These are phyloP conservation scores for Aphrophora alni DNA, from an alignment of 2,888 invertebrate genomes.

Conservation along the genomic window DNA sequence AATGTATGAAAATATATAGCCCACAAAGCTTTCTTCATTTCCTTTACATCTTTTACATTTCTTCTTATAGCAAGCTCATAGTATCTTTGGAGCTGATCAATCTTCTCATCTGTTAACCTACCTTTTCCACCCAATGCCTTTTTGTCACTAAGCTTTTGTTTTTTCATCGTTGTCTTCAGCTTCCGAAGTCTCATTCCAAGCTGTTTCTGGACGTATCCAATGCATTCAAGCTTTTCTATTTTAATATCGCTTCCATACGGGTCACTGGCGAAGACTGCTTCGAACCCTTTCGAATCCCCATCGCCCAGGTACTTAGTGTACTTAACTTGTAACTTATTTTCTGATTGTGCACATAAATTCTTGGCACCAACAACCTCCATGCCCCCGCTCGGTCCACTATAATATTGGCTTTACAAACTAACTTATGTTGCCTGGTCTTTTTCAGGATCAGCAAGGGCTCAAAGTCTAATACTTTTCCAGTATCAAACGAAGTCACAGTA, in stretches of 20 bases:
- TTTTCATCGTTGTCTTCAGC: too few species aligned
- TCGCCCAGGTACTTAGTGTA: constrained; percentile 33
- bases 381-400: constrained; percentile 40
- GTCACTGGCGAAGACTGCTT: not conserved
- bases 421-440: too few species aligned
- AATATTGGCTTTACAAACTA: too few species aligned
- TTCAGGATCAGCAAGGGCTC: too few species aligned
- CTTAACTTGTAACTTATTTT: too few species aligned
- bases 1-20: constrained; percentile 48
- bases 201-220: constrained; percentile 28
- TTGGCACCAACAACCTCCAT: constrained; percentile 44
- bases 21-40: constrained; percentile 50
- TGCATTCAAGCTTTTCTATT: constrained; percentile 26
- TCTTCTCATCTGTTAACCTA: constrained; percentile 46
- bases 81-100: constrained; percentile 48
- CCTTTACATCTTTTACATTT: constrained; percentile 43
- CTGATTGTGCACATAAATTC: too few species aligned
- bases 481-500: too few species aligned
- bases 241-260: constrained; percentile 38
- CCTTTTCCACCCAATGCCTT: constrained; percentile 43
- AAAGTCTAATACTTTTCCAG: too few species aligned
- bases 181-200: too few species aligned
- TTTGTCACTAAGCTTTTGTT: constrained; percentile 17
- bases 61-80: constrained; percentile 50
- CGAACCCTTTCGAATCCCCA: constrained; percentile 28